These are phyloP conservation scores for Philopotamus ludificatus DNA, from an alignment of 1,140 invertebrate genomes.

Conservation along the genomic window DNA sequence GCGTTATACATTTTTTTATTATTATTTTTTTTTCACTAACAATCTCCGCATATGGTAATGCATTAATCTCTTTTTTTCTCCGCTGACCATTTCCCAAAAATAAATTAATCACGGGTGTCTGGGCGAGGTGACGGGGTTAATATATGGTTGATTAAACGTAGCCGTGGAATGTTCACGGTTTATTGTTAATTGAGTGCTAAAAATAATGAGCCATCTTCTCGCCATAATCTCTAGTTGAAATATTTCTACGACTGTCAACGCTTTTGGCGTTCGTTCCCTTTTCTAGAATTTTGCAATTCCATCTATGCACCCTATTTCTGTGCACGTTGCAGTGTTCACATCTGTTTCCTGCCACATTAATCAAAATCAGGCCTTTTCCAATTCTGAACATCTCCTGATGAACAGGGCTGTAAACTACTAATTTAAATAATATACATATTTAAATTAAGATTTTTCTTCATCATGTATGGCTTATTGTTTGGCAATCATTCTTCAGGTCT, in stretches of 20 bases:
- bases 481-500: too few relatives aligned
- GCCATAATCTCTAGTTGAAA: too few relatives aligned
- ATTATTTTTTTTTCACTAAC: too few relatives aligned
- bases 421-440: too few relatives aligned
- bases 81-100: not conserved
- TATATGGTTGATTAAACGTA: too few relatives aligned
- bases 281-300: not conserved
- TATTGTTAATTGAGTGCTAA: too few relatives aligned
- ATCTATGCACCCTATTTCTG: not conserved
- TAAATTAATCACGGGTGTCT: too few relatives aligned
- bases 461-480: too few relatives aligned
- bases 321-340: slow-evolving; percentile 14
- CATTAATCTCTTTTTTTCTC: not conserved
- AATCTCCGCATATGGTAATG: not conserved
- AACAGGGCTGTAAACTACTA: slow-evolving; percentile 1
- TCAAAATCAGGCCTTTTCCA: slow-evolving; percentile 26
- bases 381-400: slow-evolving; percentile 12
- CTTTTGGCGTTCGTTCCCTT: not conserved
- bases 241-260: slow-evolving; percentile 12
- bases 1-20: too few relatives aligned
- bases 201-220: too few relatives aligned
- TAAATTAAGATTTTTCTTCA: too few relatives aligned
- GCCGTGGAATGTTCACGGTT: not conserved
- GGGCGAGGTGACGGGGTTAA: too few relatives aligned
- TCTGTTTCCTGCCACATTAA: slow-evolving; percentile 33